phyloP scores from a whole-genome alignment of 2,888 invertebrate species.

The Pseudoips prasinana region DNA sequence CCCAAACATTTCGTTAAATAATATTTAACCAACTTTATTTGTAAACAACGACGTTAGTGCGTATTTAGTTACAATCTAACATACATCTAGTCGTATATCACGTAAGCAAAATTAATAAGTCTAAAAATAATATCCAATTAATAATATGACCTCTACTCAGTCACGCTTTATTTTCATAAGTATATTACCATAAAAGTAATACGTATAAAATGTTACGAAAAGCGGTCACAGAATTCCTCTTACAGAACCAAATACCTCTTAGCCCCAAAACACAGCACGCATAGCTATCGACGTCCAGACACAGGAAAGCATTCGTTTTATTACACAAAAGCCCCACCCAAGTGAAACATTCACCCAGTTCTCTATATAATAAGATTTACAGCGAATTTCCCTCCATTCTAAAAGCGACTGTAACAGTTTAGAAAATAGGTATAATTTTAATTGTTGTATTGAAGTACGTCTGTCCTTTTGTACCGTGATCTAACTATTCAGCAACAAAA shows the following conservation, averaged over 20 bases:
- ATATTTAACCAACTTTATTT: too few species aligned
- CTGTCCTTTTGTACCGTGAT: conserved; percentile 24
- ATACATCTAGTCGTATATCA: too few species aligned
- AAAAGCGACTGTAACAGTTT: conserved; percentile 33
- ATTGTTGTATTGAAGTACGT: conserved; percentile 20
- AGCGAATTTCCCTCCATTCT: conserved; percentile 11
- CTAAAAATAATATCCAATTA: too few species aligned
- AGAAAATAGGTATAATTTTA: conserved; percentile 32
- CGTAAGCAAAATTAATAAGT: too few species aligned
- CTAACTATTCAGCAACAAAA: conserved; percentile 46
- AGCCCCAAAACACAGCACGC: conserved; percentile 42
- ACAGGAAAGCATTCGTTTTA: conserved; percentile 68
- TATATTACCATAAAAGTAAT: too few species aligned
- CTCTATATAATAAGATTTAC: conserved; percentile 38
- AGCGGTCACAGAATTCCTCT: conserved; percentile 23
- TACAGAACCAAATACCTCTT: too few species aligned
- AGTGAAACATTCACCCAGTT: conserved; percentile 51
- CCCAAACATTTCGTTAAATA: too few species aligned
- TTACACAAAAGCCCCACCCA: conserved; percentile 62
- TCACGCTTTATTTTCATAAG: neutral
- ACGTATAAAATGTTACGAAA: neutral
- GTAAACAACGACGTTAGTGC: too few species aligned
- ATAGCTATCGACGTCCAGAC: conserved; percentile 53
- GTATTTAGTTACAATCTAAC: too few species aligned
- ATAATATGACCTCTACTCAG: too few species aligned